Evolutionary conservation across 35 echinoderm and acorn worm species (phyloP).

Genomic region (Patiria miniata): DNA sequence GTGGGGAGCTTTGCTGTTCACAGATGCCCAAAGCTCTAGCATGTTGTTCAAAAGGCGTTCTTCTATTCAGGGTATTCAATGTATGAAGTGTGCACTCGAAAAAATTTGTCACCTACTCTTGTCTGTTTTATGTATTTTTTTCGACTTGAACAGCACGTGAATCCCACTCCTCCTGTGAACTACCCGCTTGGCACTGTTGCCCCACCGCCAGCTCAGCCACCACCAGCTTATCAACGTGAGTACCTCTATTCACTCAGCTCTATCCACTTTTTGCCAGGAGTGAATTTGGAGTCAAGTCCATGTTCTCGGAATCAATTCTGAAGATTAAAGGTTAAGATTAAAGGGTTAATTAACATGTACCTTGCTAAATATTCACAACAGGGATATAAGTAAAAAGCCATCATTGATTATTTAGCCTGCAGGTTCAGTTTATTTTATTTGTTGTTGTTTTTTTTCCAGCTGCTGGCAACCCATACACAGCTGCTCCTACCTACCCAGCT

Average conservation of each 20-base stretch:
- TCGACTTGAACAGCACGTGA: not conserved
- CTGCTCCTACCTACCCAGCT: not conserved
- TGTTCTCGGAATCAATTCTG: not conserved
- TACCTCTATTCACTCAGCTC: not conserved
- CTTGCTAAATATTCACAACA: not conserved
- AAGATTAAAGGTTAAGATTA: not conserved
- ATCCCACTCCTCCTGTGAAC: not conserved
- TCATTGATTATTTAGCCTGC: not conserved
- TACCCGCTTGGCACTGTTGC: constrained; percentile 6
- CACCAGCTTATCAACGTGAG: not conserved
- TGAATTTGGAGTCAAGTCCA: not conserved
- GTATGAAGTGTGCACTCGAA: too few species aligned
- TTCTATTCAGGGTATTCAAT: too few species aligned
- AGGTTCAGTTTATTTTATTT: not conserved
- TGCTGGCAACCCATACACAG: not conserved
- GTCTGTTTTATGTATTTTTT: not conserved
- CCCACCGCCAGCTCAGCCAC: not conserved
- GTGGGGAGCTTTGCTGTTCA: too few species aligned
- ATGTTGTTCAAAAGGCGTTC: too few species aligned
- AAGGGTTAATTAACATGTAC: not conserved
- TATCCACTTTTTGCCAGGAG: not conserved
- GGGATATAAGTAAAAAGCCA: not conserved
- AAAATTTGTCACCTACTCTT: not conserved
- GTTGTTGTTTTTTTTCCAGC: not conserved
- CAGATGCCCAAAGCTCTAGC: too few species aligned